Evolutionary conservation across 2,888 invertebrate species (phyloP).

Genomic region (Dermolepida albohirtum): DNA sequence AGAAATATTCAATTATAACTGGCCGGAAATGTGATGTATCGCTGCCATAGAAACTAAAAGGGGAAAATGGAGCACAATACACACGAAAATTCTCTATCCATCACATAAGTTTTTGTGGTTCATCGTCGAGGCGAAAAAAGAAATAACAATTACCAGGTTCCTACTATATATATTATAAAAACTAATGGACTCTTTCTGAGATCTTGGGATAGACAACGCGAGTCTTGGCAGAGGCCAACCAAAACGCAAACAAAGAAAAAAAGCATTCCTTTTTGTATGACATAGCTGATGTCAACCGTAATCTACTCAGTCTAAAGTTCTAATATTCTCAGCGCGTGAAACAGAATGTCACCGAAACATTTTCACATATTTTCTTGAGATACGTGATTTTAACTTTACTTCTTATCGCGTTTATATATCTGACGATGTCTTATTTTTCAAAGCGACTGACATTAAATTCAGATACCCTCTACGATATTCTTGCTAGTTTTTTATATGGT

Average conservation of each 20-base stretch:
- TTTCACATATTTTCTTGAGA: constrained; percentile 32
- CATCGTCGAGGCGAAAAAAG: constrained; percentile 27
- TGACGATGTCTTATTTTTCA: constrained; percentile 30
- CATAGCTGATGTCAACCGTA: constrained; percentile 37
- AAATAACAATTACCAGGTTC: constrained; percentile 40
- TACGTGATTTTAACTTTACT: constrained; percentile 37
- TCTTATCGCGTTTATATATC: constrained; percentile 23
- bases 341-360: constrained; percentile 36
- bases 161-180: constrained; percentile 31
- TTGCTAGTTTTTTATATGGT: too few species aligned
- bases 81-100: constrained; percentile 38
- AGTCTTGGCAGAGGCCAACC: constrained; percentile 8
- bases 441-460: constrained; percentile 23
- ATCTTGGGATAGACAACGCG: neutral
- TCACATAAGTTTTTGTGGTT: constrained; percentile 25
- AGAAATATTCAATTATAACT: constrained; percentile 36
- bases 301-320: constrained; percentile 34
- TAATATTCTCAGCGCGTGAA: constrained; percentile 36
- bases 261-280: constrained; percentile 29
- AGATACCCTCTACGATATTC: neutral
- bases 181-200: constrained; percentile 31
- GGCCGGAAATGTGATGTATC: constrained; percentile 35
- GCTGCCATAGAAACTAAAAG: constrained; percentile 23
- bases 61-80: constrained; percentile 18
- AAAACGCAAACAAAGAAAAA: constrained; percentile 11